Evolutionary conservation across 2,888 invertebrate genomes (phyloP).

Genomic region (Lysandra coridon): DNA sequence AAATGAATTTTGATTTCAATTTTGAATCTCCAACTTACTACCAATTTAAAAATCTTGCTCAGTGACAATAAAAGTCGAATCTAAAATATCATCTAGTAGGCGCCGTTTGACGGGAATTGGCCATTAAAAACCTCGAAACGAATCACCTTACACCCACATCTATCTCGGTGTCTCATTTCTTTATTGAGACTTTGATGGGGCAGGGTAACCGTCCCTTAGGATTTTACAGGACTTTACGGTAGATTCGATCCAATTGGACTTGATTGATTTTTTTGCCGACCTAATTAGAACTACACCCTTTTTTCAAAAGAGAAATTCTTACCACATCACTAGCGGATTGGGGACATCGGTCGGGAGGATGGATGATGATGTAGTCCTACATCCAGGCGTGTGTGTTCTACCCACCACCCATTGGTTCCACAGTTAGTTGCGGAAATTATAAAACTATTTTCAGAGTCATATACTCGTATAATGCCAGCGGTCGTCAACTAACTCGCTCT

Average conservation of each 20-base stretch:
- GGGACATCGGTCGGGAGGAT: too few relatives aligned
- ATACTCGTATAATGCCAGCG: too few relatives aligned
- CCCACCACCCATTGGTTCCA: too few relatives aligned
- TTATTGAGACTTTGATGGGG: constrained; percentile 12
- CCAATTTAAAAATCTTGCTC: background rate
- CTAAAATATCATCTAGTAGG: constrained; percentile 23
- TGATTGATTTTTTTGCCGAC: background rate
- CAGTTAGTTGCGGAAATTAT: too few relatives aligned
- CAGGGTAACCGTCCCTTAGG: background rate
- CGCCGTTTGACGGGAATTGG: constrained; percentile 24
- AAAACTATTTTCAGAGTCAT: too few relatives aligned
- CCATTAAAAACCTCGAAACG: constrained; percentile 22
- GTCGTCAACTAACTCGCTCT: too few relatives aligned
- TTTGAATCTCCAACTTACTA: too few relatives aligned
- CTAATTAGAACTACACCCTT: background rate
- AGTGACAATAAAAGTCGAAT: constrained; percentile 9
- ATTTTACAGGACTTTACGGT: background rate
- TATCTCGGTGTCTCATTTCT: constrained; percentile 20
- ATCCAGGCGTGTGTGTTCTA: too few relatives aligned
- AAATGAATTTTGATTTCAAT: too few relatives aligned
- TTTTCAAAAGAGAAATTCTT: too few relatives aligned
- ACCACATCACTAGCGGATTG: too few relatives aligned
- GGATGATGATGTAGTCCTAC: too few relatives aligned
- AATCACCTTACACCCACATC: background rate
- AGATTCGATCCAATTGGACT: background rate